A percentile compares a stretch with the other conserved stretches of the same genome.
Conservation (phyloP, 2,113 vertebrate genomes). For the Xenus cinereus region DNA sequence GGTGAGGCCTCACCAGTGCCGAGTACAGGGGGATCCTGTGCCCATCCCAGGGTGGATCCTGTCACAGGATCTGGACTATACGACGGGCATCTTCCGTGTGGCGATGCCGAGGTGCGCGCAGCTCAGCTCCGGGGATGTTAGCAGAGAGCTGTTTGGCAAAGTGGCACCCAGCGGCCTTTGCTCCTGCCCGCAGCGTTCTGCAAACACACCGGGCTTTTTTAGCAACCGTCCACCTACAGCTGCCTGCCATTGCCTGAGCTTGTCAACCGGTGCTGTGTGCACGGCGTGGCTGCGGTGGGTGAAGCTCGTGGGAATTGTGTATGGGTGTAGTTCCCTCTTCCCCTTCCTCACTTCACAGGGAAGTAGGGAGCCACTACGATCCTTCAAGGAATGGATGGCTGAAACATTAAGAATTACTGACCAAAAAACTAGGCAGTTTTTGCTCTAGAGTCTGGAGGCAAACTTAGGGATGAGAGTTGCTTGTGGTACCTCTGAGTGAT, state of each 20-base stretch:
- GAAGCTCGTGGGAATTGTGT: neutral
- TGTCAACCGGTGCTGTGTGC: fast-evolving
- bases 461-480: neutral
- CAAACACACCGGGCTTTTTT: fast-evolving
- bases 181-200: fast-evolving
- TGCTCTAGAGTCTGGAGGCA: too few relatives aligned
- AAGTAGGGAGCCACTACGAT: neutral
- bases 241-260: neutral
- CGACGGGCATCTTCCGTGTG: fast-evolving
- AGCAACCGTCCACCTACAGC: neutral
- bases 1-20: too few relatives aligned
- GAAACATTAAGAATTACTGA: neutral
- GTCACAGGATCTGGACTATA: fast-evolving
- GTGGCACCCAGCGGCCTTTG: fast-evolving
- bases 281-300: fast-evolving
- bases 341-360: fast-evolving
- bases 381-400: neutral
- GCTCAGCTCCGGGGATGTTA: fast-evolving
- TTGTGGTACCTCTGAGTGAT: too few relatives aligned
- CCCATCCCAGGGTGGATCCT: neutral
- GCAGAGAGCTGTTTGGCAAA: neutral
- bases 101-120: fast-evolving
- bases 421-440: fast-evolving
- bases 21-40: too few relatives aligned
- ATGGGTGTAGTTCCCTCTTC: neutral